Base-by-base conservation (phyloP, 2,888 invertebrate species). In the Tethea ocularis region DNA sequence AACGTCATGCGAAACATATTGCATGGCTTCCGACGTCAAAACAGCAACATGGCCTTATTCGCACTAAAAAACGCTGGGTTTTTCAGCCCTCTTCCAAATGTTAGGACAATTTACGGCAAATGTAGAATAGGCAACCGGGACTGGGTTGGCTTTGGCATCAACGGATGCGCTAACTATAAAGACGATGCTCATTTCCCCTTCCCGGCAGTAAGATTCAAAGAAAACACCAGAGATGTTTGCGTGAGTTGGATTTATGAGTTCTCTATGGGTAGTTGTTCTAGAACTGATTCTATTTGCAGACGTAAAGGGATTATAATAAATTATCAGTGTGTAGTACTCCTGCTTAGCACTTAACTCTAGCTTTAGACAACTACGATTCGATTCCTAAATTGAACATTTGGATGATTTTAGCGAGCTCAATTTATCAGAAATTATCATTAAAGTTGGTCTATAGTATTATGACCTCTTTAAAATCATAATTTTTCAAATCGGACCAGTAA, bases 141-240 rank as follows among this genome's bases (percentile, higher is more conserved):
- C 72, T 93, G 95, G 65, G 96, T 96, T 1, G 95, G 96, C 0
- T 92, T 82, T 67, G 96, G 96, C 0, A 64, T 88, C n/a, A 95
- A 95, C 71, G 95, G 95, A 0, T 69, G 78, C 11, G 89, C 94
- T 0, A 87, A 74, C 63, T 96, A 96, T 72, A 86, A 91, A 54
- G 96, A 96, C 72, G 83, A 91, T 46, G 69, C 88, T 0, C 93
- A 91, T 56, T 94, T 91, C 64, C 96, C 96, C 0, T 94, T 94
- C 79, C 96, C 96, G 3, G 94, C 95, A 6, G 90, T 96, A 60
- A 83, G 95, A 60, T 95, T 94, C 72, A 94, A 91, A 77, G 95
- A 95, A 74, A 94, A 94, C 71, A 94, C 94, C 0, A 87, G 91
- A 29, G 95, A 95, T 67, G 84, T 95, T 38, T 79, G 89, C 80